A percentile compares a stretch with the other conserved stretches of the same genome.
These are phyloP conservation scores for Cephus nigrinus DNA, from an alignment of 2,888 invertebrate species.

Conservation along the genomic window DNA sequence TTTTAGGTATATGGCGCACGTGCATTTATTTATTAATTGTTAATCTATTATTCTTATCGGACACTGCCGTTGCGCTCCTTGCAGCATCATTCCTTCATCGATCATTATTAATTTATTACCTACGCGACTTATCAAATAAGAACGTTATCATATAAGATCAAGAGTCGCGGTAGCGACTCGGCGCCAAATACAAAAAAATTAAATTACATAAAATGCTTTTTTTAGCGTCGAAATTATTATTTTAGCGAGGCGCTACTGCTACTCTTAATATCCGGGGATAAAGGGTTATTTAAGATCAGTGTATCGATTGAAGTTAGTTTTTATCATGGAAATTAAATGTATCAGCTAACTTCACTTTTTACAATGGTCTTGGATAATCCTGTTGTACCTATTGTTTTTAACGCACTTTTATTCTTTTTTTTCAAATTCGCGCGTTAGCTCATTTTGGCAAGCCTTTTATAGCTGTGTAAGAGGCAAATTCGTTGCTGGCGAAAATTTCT, in stretches of 20 bases:
- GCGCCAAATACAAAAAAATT: too few relatives aligned
- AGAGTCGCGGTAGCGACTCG: too few relatives aligned
- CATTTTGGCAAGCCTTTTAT: conserved; percentile 42
- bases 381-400: background rate
- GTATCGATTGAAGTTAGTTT: background rate
- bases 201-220: too few relatives aligned
- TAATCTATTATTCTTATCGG: background rate
- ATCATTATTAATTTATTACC: background rate
- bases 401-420: background rate
- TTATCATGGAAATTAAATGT: background rate
- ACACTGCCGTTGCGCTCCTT: background rate
- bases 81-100: too few relatives aligned
- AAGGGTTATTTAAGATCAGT: background rate
- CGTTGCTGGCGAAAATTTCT: conserved; percentile 48
- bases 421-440: conserved; percentile 36
- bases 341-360: background rate
- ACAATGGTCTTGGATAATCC: background rate
- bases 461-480: conserved; percentile 45
- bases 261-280: too few relatives aligned
- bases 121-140: background rate
- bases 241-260: too few relatives aligned
- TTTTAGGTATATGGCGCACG: background rate
- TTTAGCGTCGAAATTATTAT: too few relatives aligned
- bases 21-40: background rate
- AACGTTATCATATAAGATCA: background rate